Evolutionary conservation across 2,888 invertebrate species (phyloP), one percentile per base, ranked within the genome.

Genomic region (Phymatocera aterrima): DNA sequence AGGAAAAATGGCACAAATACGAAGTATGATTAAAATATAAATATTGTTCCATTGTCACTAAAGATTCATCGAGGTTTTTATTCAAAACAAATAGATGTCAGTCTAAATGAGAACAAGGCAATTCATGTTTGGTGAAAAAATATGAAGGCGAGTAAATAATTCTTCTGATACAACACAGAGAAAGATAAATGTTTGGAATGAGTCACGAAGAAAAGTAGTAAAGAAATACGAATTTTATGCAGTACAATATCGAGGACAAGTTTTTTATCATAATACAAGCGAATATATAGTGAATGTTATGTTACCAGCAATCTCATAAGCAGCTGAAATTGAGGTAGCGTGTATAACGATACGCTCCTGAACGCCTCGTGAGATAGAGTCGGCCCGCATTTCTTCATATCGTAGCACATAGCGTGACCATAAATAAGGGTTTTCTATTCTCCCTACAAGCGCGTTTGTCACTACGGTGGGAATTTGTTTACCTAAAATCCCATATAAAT

Each of bases 291-390:
- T 8, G 28, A n/a, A 60, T 6, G 15, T 60, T 31, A 37, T 43
- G 8, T 12, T 61, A 61, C 72, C 72, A 34, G 72, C 72, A 18
- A 72, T 72, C 34, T 72, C 72, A 34, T 72, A 72, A 24, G 72
- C 72, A 1, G 51, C 48, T 18, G 72, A 72, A 3, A 72, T 72
- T 18, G 72, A 72, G 34, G 72, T 72, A 18, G 72, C 72, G 12
- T 72, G 72, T 18, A 72, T 21, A 21, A 72, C 72, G 2, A 72
- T 37, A 10, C 8, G 48, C 21, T 72, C 72, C 8, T 6, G 0
- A 18, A 72, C 72, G 12, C 10, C 1, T 2, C 18, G 10, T 3
- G 72, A n/a, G 3, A 34, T 18, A 21, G 18, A 10, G 34, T 72
- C 21, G 10, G 72, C 72, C 51, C 28, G n/a, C 72, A 72, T 72